Evolutionary conservation across 2,113 vertebrate species (phyloP).

Genomic region (Oreochromis aureus): DNA sequence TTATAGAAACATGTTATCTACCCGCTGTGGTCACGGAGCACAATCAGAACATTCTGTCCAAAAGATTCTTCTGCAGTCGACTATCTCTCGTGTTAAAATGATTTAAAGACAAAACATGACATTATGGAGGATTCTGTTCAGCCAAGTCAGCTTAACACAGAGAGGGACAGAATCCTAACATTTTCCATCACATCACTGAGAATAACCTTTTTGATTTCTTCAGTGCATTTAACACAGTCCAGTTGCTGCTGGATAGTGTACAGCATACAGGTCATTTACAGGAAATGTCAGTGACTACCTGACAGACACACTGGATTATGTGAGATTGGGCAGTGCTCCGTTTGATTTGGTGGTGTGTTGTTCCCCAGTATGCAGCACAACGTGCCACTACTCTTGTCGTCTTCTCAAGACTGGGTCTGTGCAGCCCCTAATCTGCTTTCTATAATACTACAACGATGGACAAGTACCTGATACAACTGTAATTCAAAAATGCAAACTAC

Average conservation of each 20-base stretch:
- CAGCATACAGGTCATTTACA: neutral
- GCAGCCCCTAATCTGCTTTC: neutral
- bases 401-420: neutral
- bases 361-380: neutral
- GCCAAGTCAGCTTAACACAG: neutral
- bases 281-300: neutral
- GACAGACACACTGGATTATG: neutral
- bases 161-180: neutral
- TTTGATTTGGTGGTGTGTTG: neutral
- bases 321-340: neutral
- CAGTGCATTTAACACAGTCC: neutral
- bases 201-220: neutral
- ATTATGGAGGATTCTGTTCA: neutral
- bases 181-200: neutral
- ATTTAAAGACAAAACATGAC: neutral
- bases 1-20: neutral
- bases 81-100: neutral
- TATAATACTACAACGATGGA: neutral
- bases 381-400: neutral
- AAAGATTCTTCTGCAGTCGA: neutral
- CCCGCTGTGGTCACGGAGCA: neutral
- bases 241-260: neutral
- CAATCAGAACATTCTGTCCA: neutral
- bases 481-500: neutral
- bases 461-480: neutral